Base-by-base conservation (phyloP, 1,140 invertebrate genomes). In the Lordiphosa stackelbergi region DNA sequence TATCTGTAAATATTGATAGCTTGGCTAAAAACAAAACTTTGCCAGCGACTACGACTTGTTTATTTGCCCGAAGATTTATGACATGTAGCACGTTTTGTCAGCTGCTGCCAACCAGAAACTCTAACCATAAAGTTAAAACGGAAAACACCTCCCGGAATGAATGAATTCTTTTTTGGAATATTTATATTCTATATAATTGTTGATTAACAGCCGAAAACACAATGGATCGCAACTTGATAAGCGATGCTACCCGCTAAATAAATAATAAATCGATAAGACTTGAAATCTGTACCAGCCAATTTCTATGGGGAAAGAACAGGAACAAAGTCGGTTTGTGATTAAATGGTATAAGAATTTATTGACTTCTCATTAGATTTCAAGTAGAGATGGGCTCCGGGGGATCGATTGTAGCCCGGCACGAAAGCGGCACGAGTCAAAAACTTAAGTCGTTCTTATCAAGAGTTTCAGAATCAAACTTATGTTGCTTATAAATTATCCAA, bases 241-340 rank as follows among this genome's bases (percentile, higher is more conserved):
- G 59, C 75, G 68, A 81, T 83, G 75, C 72, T 63, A 69, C 60
- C 43, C n/a, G 68, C 60, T 53, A 66, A 72, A 75, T 69, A 83
- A 73, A 79, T 73, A 72, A 75, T 68, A 65, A 65, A 72, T 53
- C 55, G 72, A 81, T 83, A 77, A 53, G 58, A 51, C 53, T 40
- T 12, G 31, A 43, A 43, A 24, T 8, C 12, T 13, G 16, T 31
- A 34, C 12, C 8, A 34, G 31, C 24, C 12, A 46, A 46, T 46
- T 13, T 12, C 2, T 28, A 28, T 28, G 28, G 28, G 0, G 28
- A 31, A 31, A 31, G 28, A 8, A 31, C 28, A 31, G 31, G 12
- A 40, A 54, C 35, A 10, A 28, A 9, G 13, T 3, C 9, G 5
- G 11, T 16, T n/a, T 6, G 64, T 48, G 51, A 53, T 52, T 58